A percentile compares a stretch with the other conserved stretches of the same genome.
Evolutionary conservation across 2,888 invertebrate species (phyloP).

Genomic region (Patella pellucida): DNA sequence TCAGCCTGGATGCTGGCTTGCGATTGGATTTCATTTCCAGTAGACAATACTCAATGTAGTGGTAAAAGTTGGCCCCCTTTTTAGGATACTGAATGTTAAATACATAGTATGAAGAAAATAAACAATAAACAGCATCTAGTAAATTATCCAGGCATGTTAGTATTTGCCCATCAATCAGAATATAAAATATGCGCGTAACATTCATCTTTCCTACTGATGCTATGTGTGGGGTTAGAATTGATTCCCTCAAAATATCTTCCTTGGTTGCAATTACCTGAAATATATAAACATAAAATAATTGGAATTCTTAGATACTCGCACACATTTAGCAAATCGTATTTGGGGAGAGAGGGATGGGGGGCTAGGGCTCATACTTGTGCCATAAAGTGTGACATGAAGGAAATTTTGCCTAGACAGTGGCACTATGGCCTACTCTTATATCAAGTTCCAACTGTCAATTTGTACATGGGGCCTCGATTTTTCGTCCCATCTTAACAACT

Average conservation of each 20-base stretch:
- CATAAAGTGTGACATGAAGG: no score
- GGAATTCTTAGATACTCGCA: no score
- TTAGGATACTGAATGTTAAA: slow-evolving; percentile 6
- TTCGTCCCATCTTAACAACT: no score
- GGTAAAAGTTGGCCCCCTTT: neutral
- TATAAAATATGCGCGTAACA: neutral
- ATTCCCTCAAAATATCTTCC: neutral
- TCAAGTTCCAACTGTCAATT: no score
- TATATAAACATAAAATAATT: neutral
- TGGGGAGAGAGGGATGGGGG: no score
- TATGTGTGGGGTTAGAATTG: neutral
- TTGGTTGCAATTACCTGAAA: slow-evolving; percentile 5
- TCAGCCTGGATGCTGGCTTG: neutral
- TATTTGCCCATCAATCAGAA: neutral
- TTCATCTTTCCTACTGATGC: neutral
- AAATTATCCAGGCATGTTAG: neutral
- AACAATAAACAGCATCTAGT: neutral
- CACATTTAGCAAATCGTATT: no score
- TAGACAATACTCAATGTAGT: neutral
- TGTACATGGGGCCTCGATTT: no score
- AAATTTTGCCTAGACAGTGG: no score
- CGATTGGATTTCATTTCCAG: neutral
- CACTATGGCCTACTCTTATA: no score
- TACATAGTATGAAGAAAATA: slow-evolving; percentile 9
- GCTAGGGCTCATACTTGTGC: no score